Conservation (phyloP, 92 coral and sea anemone genomes). For the Epizoanthus scotinus region DNA sequence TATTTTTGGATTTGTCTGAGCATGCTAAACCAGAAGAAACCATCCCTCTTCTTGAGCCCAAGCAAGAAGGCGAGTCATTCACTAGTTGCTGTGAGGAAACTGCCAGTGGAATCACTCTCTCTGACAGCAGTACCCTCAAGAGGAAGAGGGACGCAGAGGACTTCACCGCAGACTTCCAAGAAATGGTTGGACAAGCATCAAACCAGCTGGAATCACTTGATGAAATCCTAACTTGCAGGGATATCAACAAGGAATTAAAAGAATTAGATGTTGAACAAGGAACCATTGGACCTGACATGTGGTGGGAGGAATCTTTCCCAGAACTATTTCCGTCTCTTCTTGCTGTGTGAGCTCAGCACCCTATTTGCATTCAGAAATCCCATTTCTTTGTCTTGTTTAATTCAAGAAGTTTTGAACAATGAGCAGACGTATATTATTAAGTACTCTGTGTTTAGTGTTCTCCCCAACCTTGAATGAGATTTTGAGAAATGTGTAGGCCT, state of each 20-base stretch:
- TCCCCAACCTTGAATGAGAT: not conserved
- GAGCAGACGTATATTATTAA: not conserved
- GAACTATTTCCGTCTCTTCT: slow-evolving; percentile 90
- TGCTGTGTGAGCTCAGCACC: slow-evolving; percentile 65
- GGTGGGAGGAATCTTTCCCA: slow-evolving; percentile 98
- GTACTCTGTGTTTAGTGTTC: slow-evolving; percentile 15
- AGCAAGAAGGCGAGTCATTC: slow-evolving; percentile 69
- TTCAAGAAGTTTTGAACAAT: slow-evolving; percentile 22
- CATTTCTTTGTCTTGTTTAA: slow-evolving; percentile 13
- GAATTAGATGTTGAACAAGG: slow-evolving; percentile 76
- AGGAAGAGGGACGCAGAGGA: slow-evolving; percentile 52
- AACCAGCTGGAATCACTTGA: slow-evolving; percentile 78
- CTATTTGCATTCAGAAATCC: not conserved
- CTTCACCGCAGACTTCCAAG: slow-evolving; percentile 62
- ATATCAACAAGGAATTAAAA: slow-evolving; percentile 72
- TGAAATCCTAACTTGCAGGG: slow-evolving; percentile 70
- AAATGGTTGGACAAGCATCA: slow-evolving; percentile 72
- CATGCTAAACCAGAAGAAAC: slow-evolving; percentile 70
- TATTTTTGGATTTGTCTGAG: slow-evolving; percentile 84
- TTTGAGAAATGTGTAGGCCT: not conserved
- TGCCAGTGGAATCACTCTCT: slow-evolving; percentile 46
- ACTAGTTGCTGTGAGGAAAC: slow-evolving; percentile 67
- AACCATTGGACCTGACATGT: slow-evolving; percentile 77
- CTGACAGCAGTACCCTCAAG: slow-evolving; percentile 44
- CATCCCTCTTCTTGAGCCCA: slow-evolving; percentile 65